phyloP scores from a whole-genome alignment of 2,888 invertebrate genomes.

The Ischnura elegans region DNA sequence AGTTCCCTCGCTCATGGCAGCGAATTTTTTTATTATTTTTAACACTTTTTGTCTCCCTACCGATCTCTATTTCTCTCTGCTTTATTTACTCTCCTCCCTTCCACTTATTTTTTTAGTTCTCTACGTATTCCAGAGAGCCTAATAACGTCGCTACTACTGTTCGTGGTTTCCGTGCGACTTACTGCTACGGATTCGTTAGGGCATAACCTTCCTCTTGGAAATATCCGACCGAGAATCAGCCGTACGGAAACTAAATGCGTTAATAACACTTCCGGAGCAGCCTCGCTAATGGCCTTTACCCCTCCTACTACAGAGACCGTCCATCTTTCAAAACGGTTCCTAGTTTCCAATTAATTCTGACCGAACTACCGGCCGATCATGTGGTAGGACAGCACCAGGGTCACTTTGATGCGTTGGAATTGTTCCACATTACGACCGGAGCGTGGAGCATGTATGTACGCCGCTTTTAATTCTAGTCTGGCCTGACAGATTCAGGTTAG shows the following conservation, averaged over 20 bases:
- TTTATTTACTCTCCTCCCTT: background rate
- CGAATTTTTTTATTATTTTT: background rate
- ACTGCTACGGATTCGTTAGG: background rate
- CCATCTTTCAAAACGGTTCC: background rate
- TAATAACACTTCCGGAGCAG: background rate
- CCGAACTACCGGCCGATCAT: background rate
- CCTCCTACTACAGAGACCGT: background rate
- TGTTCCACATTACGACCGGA: background rate
- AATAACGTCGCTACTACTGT: background rate
- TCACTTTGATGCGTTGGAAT: background rate
- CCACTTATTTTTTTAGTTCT: background rate
- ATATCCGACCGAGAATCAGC: background rate
- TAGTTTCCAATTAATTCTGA: background rate
- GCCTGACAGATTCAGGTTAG: background rate
- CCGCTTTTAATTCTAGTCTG: background rate
- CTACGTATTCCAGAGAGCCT: background rate
- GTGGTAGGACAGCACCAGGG: background rate
- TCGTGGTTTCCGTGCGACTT: background rate
- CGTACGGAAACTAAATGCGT: background rate
- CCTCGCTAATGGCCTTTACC: background rate
- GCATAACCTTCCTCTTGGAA: background rate
- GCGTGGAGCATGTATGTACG: background rate
- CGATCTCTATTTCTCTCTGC: background rate
- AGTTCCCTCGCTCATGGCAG: background rate
- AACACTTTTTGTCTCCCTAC: no score